Conservation (phyloP, 2,113 vertebrate species). For the Eurypyga helias region DNA sequence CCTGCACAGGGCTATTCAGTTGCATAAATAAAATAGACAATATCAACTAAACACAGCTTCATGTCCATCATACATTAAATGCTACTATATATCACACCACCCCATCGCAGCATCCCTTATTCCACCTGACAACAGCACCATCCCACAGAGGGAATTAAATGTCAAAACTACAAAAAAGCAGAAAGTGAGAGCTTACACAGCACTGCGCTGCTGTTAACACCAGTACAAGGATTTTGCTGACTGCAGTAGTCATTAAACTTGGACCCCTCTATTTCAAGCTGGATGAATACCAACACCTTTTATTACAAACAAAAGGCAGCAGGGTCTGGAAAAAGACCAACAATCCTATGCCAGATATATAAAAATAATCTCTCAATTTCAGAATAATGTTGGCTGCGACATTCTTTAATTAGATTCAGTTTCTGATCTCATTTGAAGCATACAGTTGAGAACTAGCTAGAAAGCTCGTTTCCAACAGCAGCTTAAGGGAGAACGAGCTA, state of each 20-base stretch:
- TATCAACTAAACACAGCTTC: background rate
- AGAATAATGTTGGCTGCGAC: constrained; percentile 5
- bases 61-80: background rate
- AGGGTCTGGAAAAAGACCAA: constrained; percentile 12
- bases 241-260: constrained; percentile 46
- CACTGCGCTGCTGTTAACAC: constrained; percentile 40
- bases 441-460: background rate
- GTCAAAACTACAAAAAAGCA: background rate
- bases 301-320: constrained; percentile 2
- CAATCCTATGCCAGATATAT: background rate
- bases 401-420: constrained; percentile 41
- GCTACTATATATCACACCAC: background rate
- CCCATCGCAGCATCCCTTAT: background rate
- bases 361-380: constrained; percentile 57
- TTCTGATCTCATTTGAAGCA: constrained; percentile 49
- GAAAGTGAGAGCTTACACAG: constrained; percentile 7
- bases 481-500: background rate
- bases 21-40: background rate
- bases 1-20: background rate
- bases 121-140: constrained; percentile 3
- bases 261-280: constrained; percentile 47
- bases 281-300: constrained; percentile 39
- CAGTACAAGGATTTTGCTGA: constrained; percentile 57
- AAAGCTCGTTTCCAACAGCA: background rate
- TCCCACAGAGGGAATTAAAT: constrained; percentile 5